A percentile compares a stretch with the other conserved stretches of the same genome.
Evolutionary conservation across 2,888 invertebrate genomes (phyloP).

Genomic region (Pheosia tremula): DNA sequence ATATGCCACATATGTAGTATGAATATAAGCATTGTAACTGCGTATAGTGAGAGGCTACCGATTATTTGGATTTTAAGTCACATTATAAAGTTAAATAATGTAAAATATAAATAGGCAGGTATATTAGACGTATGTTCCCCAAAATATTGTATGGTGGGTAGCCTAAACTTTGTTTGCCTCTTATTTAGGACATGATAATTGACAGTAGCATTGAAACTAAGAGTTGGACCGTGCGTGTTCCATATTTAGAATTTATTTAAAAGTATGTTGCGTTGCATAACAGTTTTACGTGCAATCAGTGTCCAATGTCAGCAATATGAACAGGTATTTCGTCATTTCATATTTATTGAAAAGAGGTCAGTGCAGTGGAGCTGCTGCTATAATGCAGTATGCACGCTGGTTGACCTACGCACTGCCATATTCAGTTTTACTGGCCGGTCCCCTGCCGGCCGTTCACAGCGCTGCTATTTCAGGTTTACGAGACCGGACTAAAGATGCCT

Average conservation of each 20-base stretch:
- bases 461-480: constrained; percentile 13
- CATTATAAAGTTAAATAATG: no score
- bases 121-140: no score
- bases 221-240: background rate
- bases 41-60: no score
- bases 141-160: no score
- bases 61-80: no score
- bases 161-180: no score
- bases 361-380: constrained; percentile 11
- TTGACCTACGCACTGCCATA: constrained; percentile 53
- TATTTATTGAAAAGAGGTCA: constrained; percentile 45
- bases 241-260: background rate
- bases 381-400: constrained; percentile 42
- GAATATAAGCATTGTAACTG: no score
- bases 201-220: background rate
- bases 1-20: no score
- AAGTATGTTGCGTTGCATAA: background rate
- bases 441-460: constrained; percentile 14
- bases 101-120: no score
- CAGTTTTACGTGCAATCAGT: constrained; percentile 13
- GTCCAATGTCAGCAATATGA: constrained; percentile 2
- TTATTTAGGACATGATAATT: no score
- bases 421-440: constrained; percentile 41
- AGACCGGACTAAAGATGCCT: constrained; percentile 11
- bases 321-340: constrained; percentile 19